Evolutionary conservation across 2,888 invertebrate species (phyloP).

Genomic region (Netelia fuscicornis): DNA sequence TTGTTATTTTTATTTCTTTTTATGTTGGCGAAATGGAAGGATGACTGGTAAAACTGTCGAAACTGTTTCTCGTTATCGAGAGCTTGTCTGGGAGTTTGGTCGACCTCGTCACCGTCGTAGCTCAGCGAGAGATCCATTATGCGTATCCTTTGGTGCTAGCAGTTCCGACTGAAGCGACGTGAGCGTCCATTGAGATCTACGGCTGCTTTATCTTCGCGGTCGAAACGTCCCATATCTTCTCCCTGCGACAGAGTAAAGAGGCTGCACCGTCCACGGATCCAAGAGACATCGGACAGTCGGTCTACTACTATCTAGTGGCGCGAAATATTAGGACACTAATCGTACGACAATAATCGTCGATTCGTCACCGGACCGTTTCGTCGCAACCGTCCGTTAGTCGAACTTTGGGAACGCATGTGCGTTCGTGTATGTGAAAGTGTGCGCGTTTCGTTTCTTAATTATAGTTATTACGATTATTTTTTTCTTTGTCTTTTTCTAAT

Average conservation of each 20-base stretch:
- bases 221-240: too few species aligned
- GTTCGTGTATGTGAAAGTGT: constrained; percentile 21
- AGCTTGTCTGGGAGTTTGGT: background rate
- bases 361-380: background rate
- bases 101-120: background rate
- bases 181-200: background rate
- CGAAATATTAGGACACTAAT: background rate
- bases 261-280: too few species aligned
- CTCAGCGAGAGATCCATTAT: background rate
- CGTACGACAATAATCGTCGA: background rate
- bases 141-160: background rate
- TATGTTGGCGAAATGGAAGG: background rate
- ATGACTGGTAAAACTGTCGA: constrained; percentile 9
- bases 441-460: constrained; percentile 25
- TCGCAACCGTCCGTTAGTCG: background rate
- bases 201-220: background rate
- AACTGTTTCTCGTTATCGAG: background rate
- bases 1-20: background rate
- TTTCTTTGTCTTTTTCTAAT: constrained; percentile 62
- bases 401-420: background rate
- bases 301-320: too few species aligned
- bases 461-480: background rate
- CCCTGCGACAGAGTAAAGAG: too few species aligned
- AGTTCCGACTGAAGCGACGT: background rate
- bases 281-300: too few species aligned